Evolutionary conservation across 1,140 invertebrate species (phyloP).

Genomic region (Centruroides vittatus): DNA sequence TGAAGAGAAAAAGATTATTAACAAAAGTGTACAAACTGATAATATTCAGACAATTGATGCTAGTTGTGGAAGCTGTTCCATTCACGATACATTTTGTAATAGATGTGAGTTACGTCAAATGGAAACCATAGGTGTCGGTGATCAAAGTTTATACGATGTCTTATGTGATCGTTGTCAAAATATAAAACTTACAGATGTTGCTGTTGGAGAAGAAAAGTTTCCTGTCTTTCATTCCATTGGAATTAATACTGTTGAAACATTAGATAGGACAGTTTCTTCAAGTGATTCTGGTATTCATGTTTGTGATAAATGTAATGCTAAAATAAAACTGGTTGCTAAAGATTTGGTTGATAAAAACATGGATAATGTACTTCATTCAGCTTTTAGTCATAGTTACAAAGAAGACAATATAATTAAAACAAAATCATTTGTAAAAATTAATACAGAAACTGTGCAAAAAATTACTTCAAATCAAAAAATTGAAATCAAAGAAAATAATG

Average conservation of each 20-base stretch:
- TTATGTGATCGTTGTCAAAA: constrained; percentile 16
- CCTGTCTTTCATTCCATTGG: constrained; percentile 3
- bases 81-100: constrained; percentile 1
- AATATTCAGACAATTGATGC: not conserved
- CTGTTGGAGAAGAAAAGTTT: not conserved
- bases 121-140: constrained; percentile 20
- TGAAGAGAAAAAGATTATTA: too few species aligned
- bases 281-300: constrained; percentile 33
- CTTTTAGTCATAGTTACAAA: too few species aligned
- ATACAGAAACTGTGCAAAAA: too few species aligned
- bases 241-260: constrained; percentile 8
- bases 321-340: constrained; percentile 38
- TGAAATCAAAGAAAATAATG: too few species aligned
- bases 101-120: constrained; percentile 11
- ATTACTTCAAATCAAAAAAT: too few species aligned
- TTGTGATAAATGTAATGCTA: constrained; percentile 48
- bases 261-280: constrained; percentile 7
- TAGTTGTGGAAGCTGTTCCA: not conserved
- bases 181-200: not conserved
- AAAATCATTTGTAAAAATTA: too few species aligned
- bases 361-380: not conserved
- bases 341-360: constrained; percentile 28
- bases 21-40: not conserved
- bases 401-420: too few species aligned
- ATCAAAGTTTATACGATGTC: constrained; percentile 13